Evolutionary conservation across 2,113 vertebrate genomes (phyloP), one percentile per base, ranked within the genome.

Genomic region (Atractosteus spatula): DNA sequence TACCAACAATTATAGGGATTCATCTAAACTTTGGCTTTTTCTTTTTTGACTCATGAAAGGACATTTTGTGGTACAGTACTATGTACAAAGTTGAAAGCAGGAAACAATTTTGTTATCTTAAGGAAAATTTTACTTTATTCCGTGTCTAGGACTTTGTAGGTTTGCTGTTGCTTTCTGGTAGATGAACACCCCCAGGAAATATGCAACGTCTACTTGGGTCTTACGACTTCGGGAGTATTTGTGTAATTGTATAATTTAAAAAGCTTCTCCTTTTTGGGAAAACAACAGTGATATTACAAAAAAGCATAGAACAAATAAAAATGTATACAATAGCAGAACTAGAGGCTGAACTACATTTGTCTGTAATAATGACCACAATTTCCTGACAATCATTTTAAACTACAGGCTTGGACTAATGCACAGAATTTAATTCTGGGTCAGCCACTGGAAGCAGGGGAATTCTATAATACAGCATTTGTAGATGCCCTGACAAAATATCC

Each of bases 1-100:
- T 89, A 80, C 78, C 81, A 87, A 82, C 89, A 84, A 89, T 91
- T 85, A 83, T 89, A 80, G 86, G 81, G 87, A 93, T 84, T 81
- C 71, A 76, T 69, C 74, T 90, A 92, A 87, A 88, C 84, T 84
- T 91, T 82, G 86, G 79, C 81, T 90, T 89, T 88, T 85, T 71
- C 82, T 91, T 89, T 84, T 88, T 89, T 87, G 80, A 71, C 45
- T 76, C 56, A 69, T 79, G 79, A 66, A 16, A 65, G n/a, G 41
- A 65, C 17, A 12, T 65, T 41, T 41, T 65, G 41, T 65, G 29
- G 62, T 65, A 65, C 41, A 65, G 3, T 51, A 51, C 47, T 7
- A 51, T 65, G 62, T 41, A 43, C 62, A 65, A 65, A 41, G 41
- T 65, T 65, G 29, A 41, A 65, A 65, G 62, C n/a, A 43, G 41